phyloP scores from a whole-genome alignment of 2,888 invertebrate genomes.

The Scaptomyza cyrtandrae region DNA sequence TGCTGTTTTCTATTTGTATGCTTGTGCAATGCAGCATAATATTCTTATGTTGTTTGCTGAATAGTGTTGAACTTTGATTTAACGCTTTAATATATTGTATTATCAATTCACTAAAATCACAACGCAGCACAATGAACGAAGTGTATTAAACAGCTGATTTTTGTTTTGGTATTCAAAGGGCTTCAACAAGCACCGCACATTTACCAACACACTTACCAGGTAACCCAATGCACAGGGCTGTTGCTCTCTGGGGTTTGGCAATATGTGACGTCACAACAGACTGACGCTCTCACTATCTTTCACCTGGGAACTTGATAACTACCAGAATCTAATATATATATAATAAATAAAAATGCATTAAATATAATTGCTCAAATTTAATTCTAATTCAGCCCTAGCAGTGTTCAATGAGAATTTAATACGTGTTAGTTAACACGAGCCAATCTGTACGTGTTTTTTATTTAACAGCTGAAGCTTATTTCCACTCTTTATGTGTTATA shows the following conservation, averaged over 20 bases:
- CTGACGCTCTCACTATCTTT: background rate
- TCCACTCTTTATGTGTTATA: too few species aligned
- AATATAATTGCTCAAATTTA: too few species aligned
- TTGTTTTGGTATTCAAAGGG: conserved; percentile 53
- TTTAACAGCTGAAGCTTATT: too few species aligned
- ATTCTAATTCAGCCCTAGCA: conserved; percentile 1
- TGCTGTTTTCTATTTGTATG: conserved; percentile 6
- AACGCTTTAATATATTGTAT: conserved; percentile 6
- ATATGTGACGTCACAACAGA: conserved; percentile 24
- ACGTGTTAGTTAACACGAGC: too few species aligned
- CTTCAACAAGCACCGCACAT: conserved; percentile 21
- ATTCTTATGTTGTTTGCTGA: background rate
- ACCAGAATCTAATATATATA: background rate
- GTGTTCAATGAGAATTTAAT: background rate
- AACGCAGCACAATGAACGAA: conserved; percentile 16
- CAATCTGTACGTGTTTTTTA: too few species aligned
- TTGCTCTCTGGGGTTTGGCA: background rate
- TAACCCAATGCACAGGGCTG: conserved; percentile 10
- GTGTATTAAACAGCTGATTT: conserved; percentile 39
- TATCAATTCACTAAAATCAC: conserved; percentile 10
- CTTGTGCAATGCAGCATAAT: conserved; percentile 24
- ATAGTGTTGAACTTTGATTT: conserved; percentile 19
- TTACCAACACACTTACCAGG: conserved; percentile 6
- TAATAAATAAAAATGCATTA: background rate
- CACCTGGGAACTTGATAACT: background rate